Evolutionary conservation across 2,797 vertebrate genomes (phyloP).

Genomic region (Macropodus opercularis): DNA sequence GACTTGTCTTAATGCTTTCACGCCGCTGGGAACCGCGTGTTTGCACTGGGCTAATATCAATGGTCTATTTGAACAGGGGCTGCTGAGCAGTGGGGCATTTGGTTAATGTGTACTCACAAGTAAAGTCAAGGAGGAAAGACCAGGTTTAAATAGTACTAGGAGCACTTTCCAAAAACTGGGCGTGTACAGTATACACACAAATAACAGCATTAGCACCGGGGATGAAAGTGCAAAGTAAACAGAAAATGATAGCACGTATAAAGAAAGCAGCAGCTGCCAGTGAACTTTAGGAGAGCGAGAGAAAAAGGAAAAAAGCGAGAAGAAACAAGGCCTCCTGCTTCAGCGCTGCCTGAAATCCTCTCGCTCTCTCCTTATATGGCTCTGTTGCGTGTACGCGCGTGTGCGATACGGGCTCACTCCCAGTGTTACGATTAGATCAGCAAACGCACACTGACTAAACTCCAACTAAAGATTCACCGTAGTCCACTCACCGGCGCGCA

Average conservation of each 20-base stretch:
- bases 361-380: slow-evolving; percentile 83
- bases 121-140: slow-evolving; percentile 35
- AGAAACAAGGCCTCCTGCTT: slow-evolving; percentile 66
- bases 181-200: slow-evolving; percentile 31
- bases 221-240: slow-evolving; percentile 25
- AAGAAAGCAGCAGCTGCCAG: slow-evolving; percentile 38
- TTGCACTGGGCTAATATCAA: slow-evolving; percentile 48
- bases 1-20: slow-evolving; percentile 42
- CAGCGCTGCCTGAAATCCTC: slow-evolving; percentile 59
- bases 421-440: slow-evolving; percentile 76
- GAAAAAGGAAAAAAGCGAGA: slow-evolving; percentile 48
- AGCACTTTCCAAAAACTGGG: slow-evolving; percentile 41
- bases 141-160: slow-evolving; percentile 31
- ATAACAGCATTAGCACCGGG: no score
- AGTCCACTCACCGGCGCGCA: background rate
- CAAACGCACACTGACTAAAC: slow-evolving; percentile 47
- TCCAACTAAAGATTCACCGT: slow-evolving; percentile 37
- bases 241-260: slow-evolving; percentile 41
- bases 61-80: slow-evolving; percentile 42
- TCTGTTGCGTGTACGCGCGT: slow-evolving; percentile 46
- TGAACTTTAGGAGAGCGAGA: slow-evolving; percentile 42
- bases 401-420: slow-evolving; percentile 58
- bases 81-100: slow-evolving; percentile 35
- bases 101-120: slow-evolving; percentile 65
- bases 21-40: slow-evolving; percentile 30